A percentile compares a stretch with the other conserved stretches of the same genome.
These are phyloP conservation scores for Galemys pyrenaicus DNA, from an alignment of 2,113 vertebrate genomes.

Conservation along the genomic window DNA sequence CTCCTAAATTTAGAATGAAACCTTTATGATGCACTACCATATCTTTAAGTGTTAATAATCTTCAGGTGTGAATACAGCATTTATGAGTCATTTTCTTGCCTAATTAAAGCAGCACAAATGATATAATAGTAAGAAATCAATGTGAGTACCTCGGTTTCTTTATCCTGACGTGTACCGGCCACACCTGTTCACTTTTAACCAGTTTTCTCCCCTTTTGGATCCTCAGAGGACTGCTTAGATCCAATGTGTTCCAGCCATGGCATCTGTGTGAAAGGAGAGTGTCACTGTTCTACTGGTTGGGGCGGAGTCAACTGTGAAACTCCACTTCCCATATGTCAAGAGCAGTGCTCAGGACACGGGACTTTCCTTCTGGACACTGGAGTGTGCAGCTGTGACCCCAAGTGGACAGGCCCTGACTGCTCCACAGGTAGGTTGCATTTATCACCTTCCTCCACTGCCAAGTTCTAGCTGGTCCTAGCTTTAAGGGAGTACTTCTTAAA, in stretches of 20 bases:
- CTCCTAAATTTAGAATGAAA: slow-evolving; percentile 47
- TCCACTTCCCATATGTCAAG: slow-evolving; percentile 93
- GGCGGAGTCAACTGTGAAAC: slow-evolving; percentile 93
- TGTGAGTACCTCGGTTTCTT: not conserved
- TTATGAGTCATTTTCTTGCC: slow-evolving; percentile 64
- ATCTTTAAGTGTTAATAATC: slow-evolving; percentile 53
- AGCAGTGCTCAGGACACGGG: slow-evolving; percentile 96
- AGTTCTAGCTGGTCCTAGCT: not conserved
- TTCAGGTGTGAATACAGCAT: slow-evolving; percentile 45
- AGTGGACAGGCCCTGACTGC: slow-evolving; percentile 96
- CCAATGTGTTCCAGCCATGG: slow-evolving; percentile 94
- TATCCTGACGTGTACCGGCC: not conserved
- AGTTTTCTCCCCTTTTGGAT: not conserved
- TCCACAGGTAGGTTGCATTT: slow-evolving; percentile 88
- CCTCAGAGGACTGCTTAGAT: slow-evolving; percentile 95
- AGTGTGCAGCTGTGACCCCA: slow-evolving; percentile 93
- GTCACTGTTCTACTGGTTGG: slow-evolving; percentile 95
- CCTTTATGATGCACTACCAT: slow-evolving; percentile 14
- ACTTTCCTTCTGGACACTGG: slow-evolving; percentile 92
- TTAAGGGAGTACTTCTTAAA: not conserved
- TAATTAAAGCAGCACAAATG: not conserved
- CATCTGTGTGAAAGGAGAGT: slow-evolving; percentile 94
- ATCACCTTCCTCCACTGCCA: not conserved
- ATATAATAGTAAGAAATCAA: slow-evolving; percentile 33
- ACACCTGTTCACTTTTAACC: slow-evolving; percentile 4